Base-by-base conservation (phyloP, 2,888 invertebrate species). In the Pheosia tremula region DNA sequence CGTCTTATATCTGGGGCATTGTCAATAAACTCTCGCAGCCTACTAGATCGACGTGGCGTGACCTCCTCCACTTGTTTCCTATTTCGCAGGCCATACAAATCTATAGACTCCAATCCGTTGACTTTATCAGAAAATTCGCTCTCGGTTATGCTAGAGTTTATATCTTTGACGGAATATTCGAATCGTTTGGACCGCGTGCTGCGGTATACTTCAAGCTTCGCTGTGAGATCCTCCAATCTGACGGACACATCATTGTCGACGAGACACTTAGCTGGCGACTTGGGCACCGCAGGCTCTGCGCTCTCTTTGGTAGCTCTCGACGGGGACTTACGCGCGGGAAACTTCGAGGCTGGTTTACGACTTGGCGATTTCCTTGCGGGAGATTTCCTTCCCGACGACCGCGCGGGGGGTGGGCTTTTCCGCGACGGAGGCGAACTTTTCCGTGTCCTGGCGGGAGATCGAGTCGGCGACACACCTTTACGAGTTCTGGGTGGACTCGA, bases 281-380 rank as follows among this genome's bases (percentile, higher is more conserved):
- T 89, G 4, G 78, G 77, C 5, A 67, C 68, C 8, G 71, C 71
- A 10, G 69, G 47, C 56, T 78, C 76, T 24, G 67, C 75, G 13
- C 71, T 73, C 62, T 88, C 87, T 67, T 87, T 87, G 49, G 81
- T 82, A 56, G 85, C 77, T 74, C 91, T 82, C 1, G 92, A 89
- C 2, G 93, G 93, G 0, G 92, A 93, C 69, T 93, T 94, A 58
- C 93, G 86, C 37, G 90, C 87, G 49, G 91, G 89, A 78, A 84
- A 90, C 67, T 89, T 88, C 0, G 87, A 83, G 3, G 79, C 87
- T 36, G 92, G 81, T 75, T 93, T 93, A 63, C 92, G 86, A 66
- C 89, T 87, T 4, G 94, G 94, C 9, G 94, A 94, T 64, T 94
- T 94, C 56, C 94, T 86, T 10, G 92, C 83, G 13, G 95, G 95